Base-by-base conservation (phyloP, 2,113 vertebrate species). In the Perca flavescens region DNA sequence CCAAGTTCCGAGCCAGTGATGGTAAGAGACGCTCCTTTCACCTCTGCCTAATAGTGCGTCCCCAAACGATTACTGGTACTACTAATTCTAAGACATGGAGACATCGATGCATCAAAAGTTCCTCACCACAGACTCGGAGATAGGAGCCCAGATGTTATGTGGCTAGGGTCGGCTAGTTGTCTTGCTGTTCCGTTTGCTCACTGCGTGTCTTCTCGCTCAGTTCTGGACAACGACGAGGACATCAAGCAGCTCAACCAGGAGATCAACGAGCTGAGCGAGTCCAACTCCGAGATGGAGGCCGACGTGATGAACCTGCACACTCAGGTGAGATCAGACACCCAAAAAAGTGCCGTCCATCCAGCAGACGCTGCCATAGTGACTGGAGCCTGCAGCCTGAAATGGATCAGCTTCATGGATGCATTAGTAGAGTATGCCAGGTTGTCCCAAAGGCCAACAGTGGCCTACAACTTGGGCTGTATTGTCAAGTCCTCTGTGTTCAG, bases 231-330 rank as follows among this genome's bases (percentile, higher is more conserved):
- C 0, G 98, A 99, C 8, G 98, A 99, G 88, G 98, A 99, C 88
- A 99, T 99, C 90, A 99, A 98, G 90, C 98, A 99, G 93, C 95
- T 99, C 83, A 98, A 99, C 94, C 97, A 97, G 91, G 98, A 99
- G 93, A 99, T 99, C 86, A 97, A 94, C 2, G 98, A 99, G 31
- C 94, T 99, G 83, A 98, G 95, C 0, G 98, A 98, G 86, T 99
- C 98, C 85, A 99, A 99, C 94, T 96, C 96, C 0, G 98, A 99
- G 94, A 99, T 99, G 96, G 98, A 99, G 92, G 94, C 96, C 0
- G 98, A 99, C 86, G 97, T 99, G 97, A 96, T 97, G 82, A 98
- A 99, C 86, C 94, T 99, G 36, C 98, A 99, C 93, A 97, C 97
- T 28, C 98, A 99, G 98, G 98, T 99, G 76, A 75, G 96, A 34